phyloP scores from a whole-genome alignment of 2,113 vertebrate genomes.

The Perca schrenkii region DNA sequence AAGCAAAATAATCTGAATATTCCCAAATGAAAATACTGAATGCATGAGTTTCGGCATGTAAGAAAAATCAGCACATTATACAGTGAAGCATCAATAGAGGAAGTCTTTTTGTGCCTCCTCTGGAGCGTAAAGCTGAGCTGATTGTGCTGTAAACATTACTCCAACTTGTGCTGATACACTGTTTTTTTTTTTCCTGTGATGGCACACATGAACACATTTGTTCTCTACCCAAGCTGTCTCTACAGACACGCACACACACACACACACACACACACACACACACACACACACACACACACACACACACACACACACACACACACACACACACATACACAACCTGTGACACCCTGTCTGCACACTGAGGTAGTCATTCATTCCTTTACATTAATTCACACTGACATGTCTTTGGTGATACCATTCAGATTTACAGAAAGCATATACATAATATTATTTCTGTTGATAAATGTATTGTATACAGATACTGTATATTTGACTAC shows the following conservation, averaged over 20 bases:
- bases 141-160: slow-evolving; percentile 42
- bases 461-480: neutral
- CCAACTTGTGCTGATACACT: neutral
- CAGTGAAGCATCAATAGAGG: slow-evolving; percentile 33
- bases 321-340: neutral
- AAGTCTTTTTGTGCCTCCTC: slow-evolving; percentile 17
- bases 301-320: neutral
- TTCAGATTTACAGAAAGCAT: neutral
- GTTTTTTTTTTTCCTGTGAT: neutral
- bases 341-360: slow-evolving; percentile 12
- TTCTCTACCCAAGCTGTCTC: neutral
- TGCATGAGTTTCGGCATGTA: slow-evolving; percentile 12
- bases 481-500: neutral
- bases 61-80: slow-evolving; percentile 27
- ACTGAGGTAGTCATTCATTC: neutral
- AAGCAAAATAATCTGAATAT: neutral
- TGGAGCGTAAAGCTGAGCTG: slow-evolving; percentile 28
- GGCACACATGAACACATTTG: slow-evolving; percentile 4
- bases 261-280: neutral
- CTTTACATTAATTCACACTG: neutral
- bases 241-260: neutral
- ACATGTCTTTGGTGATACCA: slow-evolving; percentile 4
- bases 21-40: neutral
- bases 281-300: neutral
- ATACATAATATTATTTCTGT: neutral